Base-by-base conservation (phyloP, 2,888 invertebrate species). In the Mechanitis mazaeus region DNA sequence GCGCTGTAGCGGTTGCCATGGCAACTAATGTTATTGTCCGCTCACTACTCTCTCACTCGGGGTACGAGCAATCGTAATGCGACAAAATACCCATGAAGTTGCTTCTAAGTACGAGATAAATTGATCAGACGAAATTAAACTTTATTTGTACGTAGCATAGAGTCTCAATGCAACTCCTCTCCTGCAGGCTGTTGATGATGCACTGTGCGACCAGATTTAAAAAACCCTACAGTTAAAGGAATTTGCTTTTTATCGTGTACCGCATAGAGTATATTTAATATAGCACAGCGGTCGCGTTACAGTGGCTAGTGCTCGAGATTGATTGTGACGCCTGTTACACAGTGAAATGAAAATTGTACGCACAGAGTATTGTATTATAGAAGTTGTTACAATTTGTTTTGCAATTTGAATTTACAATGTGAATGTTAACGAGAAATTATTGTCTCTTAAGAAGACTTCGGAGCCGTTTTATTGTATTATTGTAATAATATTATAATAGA, bases 281-380 rank as follows among this genome's bases (percentile, higher is more conserved):
- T 7, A 2, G 35, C 3, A 2, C 1, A 33, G 5, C 58, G 71
- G 31, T 71, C 71, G 35, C 9, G 45, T 11, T 68, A 64, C 33
- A 59, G 28, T 75, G 71, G 78, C 54, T 60, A 47, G 56, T 59
- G 57, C 54, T 60, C 78, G 78, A 83, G 73, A 71, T 20, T 68
- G 72, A 81, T 83, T 79, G 71, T 74, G 71, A 83, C 81, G 83
- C 72, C 75, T 73, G 74, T 75, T 82, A 79, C 72, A 71, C 78
- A 72, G 72, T 74, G 73, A 81, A 78, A 83, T 83, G 83, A 79
- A 83, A 83, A 80, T 75, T 79, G 72, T 70, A 73, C 70, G 74
- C 69, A 75, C 78, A 80, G 73, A 74, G 73, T 67, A 60, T 65
- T 64, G 54, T 60, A 59, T 62, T 74, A 72, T 70, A 66, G 65